A percentile compares a stretch with the other conserved stretches of the same genome.
phyloP scores from a whole-genome alignment of 1,140 invertebrate species.

The Drosophila pseudoananassae region DNA sequence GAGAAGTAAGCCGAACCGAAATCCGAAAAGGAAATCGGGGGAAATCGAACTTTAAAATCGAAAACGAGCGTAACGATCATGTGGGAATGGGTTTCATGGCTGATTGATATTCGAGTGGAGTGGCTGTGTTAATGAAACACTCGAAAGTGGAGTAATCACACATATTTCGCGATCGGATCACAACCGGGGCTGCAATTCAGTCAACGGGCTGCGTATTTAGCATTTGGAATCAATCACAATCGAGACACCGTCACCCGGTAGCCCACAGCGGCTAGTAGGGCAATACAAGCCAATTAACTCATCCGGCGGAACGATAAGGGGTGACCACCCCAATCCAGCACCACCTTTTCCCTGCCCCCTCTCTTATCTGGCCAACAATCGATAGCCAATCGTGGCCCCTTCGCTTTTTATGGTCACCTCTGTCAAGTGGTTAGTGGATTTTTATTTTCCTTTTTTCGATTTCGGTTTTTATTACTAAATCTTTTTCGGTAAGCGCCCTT shows the following conservation, averaged over 20 bases:
- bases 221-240: constrained; percentile 75
- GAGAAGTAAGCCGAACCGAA: constrained; percentile 8
- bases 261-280: constrained; percentile 30
- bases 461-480: constrained; percentile 37
- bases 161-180: constrained; percentile 57
- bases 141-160: constrained; percentile 73
- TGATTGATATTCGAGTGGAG: constrained; percentile 74
- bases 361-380: constrained; percentile 13
- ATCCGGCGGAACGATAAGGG: constrained; percentile 43
- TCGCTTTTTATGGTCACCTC: constrained; percentile 29
- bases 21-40: constrained; percentile 16
- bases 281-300: constrained; percentile 70
- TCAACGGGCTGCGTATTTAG: constrained; percentile 37
- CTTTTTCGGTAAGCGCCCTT: constrained; percentile 42
- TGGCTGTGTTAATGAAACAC: constrained; percentile 57
- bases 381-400: constrained; percentile 7
- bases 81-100: constrained; percentile 49
- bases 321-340: background rate
- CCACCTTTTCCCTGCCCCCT: background rate
- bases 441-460: constrained; percentile 32
- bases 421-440: constrained; percentile 35
- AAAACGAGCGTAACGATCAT: constrained; percentile 23
- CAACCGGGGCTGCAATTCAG: constrained; percentile 19
- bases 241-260: constrained; percentile 45
- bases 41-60: constrained; percentile 13